Evolutionary conservation across 92 coral and sea anemone genomes (phyloP).

Genomic region (Palythoa heliodiscus): DNA sequence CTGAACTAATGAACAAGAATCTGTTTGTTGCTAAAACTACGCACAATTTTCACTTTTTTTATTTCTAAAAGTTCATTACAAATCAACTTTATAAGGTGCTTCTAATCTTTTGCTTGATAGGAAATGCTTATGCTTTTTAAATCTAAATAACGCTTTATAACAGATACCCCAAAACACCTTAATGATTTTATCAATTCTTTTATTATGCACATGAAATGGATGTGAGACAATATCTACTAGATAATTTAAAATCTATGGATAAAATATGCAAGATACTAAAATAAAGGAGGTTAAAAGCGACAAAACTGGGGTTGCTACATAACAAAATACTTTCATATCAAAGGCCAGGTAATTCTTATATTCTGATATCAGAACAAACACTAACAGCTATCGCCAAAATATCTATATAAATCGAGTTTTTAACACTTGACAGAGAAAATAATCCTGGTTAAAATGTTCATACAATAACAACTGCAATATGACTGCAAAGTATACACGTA

Average conservation of each 20-base stretch:
- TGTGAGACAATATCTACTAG: not conserved
- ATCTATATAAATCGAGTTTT: not conserved
- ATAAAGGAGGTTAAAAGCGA: not conserved
- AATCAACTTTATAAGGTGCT: no score
- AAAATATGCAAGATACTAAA: no score
- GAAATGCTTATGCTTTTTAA: no score
- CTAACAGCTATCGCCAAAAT: no score
- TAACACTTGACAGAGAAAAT: not conserved
- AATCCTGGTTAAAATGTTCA: not conserved
- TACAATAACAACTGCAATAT: not conserved
- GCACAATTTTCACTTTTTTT: no score
- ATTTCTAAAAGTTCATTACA: no score
- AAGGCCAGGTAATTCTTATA: not conserved
- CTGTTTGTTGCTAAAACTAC: no score
- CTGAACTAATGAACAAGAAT: no score
- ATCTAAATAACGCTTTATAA: no score
- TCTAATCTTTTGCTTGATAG: no score
- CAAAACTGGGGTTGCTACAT: not conserved
- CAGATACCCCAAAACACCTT: not conserved
- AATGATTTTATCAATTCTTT: not conserved
- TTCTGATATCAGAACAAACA: not conserved
- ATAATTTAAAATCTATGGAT: no score
- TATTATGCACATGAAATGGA: not conserved
- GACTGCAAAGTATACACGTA: not conserved
- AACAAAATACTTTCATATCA: no score